Conservation (phyloP, 53 echinoderm and acorn worm species). For the Luidia sarsii region DNA sequence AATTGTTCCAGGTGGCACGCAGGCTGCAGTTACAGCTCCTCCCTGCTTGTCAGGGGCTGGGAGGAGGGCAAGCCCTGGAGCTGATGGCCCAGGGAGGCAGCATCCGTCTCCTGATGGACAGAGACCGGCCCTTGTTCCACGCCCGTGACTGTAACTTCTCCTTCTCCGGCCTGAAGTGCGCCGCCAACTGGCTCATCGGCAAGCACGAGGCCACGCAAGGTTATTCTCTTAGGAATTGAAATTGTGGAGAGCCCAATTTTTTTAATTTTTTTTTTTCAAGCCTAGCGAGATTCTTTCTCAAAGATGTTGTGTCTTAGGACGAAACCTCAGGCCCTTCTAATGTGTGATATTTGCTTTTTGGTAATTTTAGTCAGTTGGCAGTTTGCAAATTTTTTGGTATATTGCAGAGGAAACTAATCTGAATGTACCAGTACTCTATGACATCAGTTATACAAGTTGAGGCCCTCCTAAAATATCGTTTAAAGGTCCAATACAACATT, state of each 20-base stretch:
- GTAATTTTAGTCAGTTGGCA: too few relatives aligned
- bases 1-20: slow-evolving; percentile 69
- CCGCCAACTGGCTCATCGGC: slow-evolving; percentile 57
- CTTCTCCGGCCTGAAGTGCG: slow-evolving; percentile 75
- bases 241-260: neutral
- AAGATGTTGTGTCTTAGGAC: too few relatives aligned
- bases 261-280: neutral
- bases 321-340: too few relatives aligned
- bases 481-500: too few relatives aligned
- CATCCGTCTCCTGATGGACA: slow-evolving; percentile 58
- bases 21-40: slow-evolving; percentile 82
- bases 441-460: too few relatives aligned
- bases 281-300: too few relatives aligned
- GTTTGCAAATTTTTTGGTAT: too few relatives aligned
- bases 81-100: slow-evolving; percentile 65
- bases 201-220: slow-evolving; percentile 81
- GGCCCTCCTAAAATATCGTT: too few relatives aligned
- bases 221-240: slow-evolving; percentile 1
- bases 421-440: too few relatives aligned
- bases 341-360: too few relatives aligned
- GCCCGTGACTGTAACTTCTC: slow-evolving; percentile 83
- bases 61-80: slow-evolving; percentile 96
- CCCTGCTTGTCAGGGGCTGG: slow-evolving; percentile 75
- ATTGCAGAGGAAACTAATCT: too few relatives aligned
- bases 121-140: slow-evolving; percentile 53